Evolutionary conservation across 2,888 invertebrate genomes (phyloP).

Genomic region (Lottia scabra): DNA sequence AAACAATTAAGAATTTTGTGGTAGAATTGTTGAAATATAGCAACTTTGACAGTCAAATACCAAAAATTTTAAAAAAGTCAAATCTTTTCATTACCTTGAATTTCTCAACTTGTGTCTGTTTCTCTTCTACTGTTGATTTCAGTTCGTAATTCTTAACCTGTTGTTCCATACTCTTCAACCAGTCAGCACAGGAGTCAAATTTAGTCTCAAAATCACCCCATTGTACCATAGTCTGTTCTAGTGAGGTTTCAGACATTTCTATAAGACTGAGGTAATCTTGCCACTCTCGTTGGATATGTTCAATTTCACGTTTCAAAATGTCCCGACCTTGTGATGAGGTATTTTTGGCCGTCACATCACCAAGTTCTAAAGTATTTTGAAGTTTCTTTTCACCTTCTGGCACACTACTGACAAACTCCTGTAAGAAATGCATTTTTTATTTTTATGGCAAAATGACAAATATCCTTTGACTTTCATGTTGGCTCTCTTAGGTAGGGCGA

Average conservation of each 20-base stretch:
- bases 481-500: too few relatives aligned
- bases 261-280: constrained; percentile 68
- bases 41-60: too few relatives aligned
- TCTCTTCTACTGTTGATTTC: constrained; percentile 86
- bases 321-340: constrained; percentile 90
- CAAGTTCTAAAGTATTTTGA: constrained; percentile 42
- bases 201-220: constrained; percentile 86
- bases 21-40: too few relatives aligned
- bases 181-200: constrained; percentile 82
- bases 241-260: constrained; percentile 73
- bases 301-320: constrained; percentile 85
- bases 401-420: constrained; percentile 52
- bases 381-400: constrained; percentile 56
- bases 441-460: too few relatives aligned
- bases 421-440: not conserved
- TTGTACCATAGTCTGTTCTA: constrained; percentile 87
- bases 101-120: constrained; percentile 83
- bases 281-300: constrained; percentile 92
- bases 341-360: constrained; percentile 74
- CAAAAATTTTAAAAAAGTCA: too few relatives aligned
- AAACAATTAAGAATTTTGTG: too few relatives aligned
- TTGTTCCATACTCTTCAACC: constrained; percentile 88
- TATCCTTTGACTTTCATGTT: too few relatives aligned
- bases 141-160: constrained; percentile 86
- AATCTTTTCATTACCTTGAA: constrained; percentile 72